Base-by-base conservation (phyloP, 2,797 vertebrate genomes). In the Rhabdomys pumilio region DNA sequence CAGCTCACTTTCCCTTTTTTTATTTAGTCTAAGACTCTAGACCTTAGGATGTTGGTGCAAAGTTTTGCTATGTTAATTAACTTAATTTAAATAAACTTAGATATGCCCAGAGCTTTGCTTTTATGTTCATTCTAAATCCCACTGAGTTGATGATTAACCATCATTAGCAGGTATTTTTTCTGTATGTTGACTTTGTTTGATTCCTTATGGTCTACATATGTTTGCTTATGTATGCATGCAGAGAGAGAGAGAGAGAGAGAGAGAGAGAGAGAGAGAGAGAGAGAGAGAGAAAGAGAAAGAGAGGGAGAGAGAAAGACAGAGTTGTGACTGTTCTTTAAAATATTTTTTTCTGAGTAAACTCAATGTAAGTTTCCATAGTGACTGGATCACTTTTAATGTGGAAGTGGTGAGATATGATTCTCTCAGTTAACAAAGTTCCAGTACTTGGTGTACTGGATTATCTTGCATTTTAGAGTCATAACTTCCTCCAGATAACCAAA, bases 401-500 rank as follows among this genome's bases (percentile, higher is more conserved):
- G 73, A 91, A 93, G 20, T 55, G n/a, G 11, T 59, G 9, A 76
- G 53, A 77, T 14, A 79, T 65, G 38, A 83, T 50, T 93, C 12
- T 87, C 24, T 69, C 41, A 59, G 38, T 91, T 83, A 75, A 1
- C 67, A 53, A 24, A 91, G 44, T 59, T 95, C 34, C 38, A 38
- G 38, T 38, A 38, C 38, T 50, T 92, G n/a, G 31, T 47, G 93
- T 15, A 26, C 19, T 90, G 57, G 22, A 19, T 93, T 84, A 80
- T 34, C 24, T 81, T 76, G 50, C 61, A 8, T 69, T 90, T 96
- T 65, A 79, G 47, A 41, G 11, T 84, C 22, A 82, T 95, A 34
- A 84, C 53, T 95, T 91, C 7, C 5, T 20, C 22, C 20, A 41
- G 6, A 4, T 69, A 1, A 29, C 9, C 41, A 82, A 77, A 94